These are phyloP conservation scores for Lagorchestes hirsutus DNA, from an alignment of 2,797 vertebrate genomes.

Conservation along the genomic window DNA sequence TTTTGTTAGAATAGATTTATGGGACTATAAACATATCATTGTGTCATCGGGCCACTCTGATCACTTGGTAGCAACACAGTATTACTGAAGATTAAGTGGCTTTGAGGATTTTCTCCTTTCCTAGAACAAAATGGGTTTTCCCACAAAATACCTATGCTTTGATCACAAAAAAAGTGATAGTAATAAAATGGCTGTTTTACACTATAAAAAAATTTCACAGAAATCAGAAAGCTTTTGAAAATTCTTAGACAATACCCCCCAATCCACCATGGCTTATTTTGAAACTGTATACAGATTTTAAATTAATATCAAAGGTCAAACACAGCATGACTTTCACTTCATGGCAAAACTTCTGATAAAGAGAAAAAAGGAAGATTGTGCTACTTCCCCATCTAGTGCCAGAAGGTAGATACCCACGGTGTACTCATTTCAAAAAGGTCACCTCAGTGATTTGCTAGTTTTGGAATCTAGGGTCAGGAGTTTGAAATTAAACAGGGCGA, in stretches of 20 bases:
- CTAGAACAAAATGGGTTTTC: constrained; percentile 17
- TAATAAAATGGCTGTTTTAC: neutral
- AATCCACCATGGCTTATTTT: neutral
- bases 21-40: neutral
- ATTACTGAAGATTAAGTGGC: constrained; percentile 25
- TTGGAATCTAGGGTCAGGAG: neutral
- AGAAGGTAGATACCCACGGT: neutral
- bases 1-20: constrained; percentile 44
- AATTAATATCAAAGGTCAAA: constrained; percentile 27
- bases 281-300: constrained; percentile 26
- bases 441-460: neutral
- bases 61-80: constrained; percentile 26
- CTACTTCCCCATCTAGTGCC: neutral
- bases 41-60: neutral
- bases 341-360: constrained; percentile 22
- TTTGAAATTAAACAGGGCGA: constrained; percentile 28
- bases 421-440: neutral
- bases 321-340: constrained; percentile 17
- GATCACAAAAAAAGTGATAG: neutral
- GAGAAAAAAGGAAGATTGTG: neutral
- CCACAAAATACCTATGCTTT: neutral
- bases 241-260: neutral
- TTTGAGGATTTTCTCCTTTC: constrained; percentile 53
- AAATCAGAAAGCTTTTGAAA: constrained; percentile 21
- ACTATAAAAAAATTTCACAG: constrained; percentile 21